Base-by-base conservation (phyloP, 2,888 invertebrate genomes). In the Eustalomyia histrio region DNA sequence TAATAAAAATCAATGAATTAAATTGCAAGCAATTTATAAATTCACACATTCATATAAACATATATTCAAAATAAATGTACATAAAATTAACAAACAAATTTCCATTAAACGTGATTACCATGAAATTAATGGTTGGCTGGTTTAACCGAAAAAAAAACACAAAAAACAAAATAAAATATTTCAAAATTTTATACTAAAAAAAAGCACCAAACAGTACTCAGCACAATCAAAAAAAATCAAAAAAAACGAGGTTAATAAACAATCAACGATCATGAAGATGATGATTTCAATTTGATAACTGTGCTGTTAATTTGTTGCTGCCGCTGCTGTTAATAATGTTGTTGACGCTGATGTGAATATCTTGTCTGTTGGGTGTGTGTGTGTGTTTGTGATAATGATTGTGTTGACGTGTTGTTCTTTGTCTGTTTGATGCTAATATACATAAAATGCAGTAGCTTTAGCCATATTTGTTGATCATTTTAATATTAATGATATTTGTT, bases 71-170 rank as follows among this genome's bases (percentile, higher is more conserved):
- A 35, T 39, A 60, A 39, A 64, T 61, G 47, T 76, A 73, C 76
- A 76, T 80, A 73, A 76, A 80, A 76, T 73, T 73, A 80, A 68
- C 68, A 76, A 80, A 80, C 76, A 76, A 73, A 80, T 80, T 76
- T 76, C 64, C 73, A 69, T 73, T 76, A 76, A 68, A 80, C 80
- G 80, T 80, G 80, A 76, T 80, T 73, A 76, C 73, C 80, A 76
- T 80, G 76, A 80, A 80, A 76, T 76, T 73, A 73, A 80, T 76
- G 76, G 80, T 76, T 80, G 76, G 75, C 47, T 79, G 79, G 43
- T 50, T 69, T 55, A 72, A 71, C 65, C 29, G 7, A 52, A 47
- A 71, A 75, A n/a, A n/a, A n/a, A n/a, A n/a, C n/a, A n/a, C 29
- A 74, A 39, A 57, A 63, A 61, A 12, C 24, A n/a, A 47, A 17